phyloP scores from a whole-genome alignment of 1,140 invertebrate genomes.

The Aphelenchoides avenae region DNA sequence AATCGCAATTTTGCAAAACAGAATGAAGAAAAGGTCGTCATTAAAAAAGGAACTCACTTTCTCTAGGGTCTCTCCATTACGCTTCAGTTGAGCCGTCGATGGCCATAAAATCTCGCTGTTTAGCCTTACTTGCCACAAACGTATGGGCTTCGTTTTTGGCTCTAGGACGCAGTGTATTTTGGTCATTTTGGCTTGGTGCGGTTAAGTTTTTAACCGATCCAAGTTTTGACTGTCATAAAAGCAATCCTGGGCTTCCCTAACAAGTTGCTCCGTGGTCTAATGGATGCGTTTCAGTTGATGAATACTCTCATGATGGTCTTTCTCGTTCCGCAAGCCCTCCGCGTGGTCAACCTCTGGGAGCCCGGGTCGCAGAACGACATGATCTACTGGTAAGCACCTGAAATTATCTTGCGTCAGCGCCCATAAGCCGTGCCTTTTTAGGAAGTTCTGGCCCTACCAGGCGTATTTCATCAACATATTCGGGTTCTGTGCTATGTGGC shows the following conservation, averaged over 20 bases:
- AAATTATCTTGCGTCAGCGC: not conserved
- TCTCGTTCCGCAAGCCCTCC: slow-evolving; percentile 49
- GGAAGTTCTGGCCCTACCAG: slow-evolving; percentile 33
- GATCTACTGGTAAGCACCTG: slow-evolving; percentile 43
- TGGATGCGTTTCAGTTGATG: slow-evolving; percentile 49
- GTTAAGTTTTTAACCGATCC: too few relatives aligned
- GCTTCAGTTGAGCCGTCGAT: too few relatives aligned
- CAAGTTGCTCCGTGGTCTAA: too few relatives aligned
- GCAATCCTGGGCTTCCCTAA: too few relatives aligned
- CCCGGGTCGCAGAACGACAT: slow-evolving; percentile 23
- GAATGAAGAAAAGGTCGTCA: too few relatives aligned
- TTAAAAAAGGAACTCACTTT: too few relatives aligned
- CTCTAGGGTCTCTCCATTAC: too few relatives aligned
- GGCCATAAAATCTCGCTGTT: too few relatives aligned
- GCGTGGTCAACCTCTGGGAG: slow-evolving; percentile 36
- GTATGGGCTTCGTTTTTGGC: slow-evolving; percentile 1
- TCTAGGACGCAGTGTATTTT: not conserved
- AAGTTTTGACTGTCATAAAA: too few relatives aligned
- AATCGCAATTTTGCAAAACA: not conserved
- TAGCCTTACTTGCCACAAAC: too few relatives aligned
- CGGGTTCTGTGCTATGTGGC: slow-evolving; percentile 54
- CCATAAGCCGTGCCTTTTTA: not conserved
- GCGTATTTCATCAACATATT: slow-evolving; percentile 48
- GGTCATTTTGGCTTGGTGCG: not conserved
- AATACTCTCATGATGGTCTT: slow-evolving; percentile 50